These are phyloP conservation scores for Boleophthalmus pectinirostris DNA, from an alignment of 2,113 vertebrate species.

Conservation along the genomic window DNA sequence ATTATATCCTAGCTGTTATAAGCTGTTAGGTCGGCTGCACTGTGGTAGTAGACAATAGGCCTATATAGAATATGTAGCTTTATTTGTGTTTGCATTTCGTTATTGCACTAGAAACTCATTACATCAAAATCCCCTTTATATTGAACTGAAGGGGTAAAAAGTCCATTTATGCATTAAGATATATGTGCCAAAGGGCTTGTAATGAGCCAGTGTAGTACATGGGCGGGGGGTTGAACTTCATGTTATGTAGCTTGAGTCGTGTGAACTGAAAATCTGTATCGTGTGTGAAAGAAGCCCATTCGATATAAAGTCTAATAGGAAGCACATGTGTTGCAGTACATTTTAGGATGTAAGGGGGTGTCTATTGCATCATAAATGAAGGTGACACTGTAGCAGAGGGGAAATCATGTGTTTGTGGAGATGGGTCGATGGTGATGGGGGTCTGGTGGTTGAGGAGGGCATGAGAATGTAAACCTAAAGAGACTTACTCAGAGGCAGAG, in stretches of 20 bases:
- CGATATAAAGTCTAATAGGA: conserved; percentile 69
- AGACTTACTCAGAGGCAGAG: conserved; percentile 65
- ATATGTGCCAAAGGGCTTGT: conserved; percentile 12
- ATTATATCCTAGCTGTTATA: not conserved
- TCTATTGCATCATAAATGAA: conserved; percentile 59
- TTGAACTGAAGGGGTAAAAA: not conserved
- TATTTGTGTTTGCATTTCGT: no score
- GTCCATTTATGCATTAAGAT: not conserved
- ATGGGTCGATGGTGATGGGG: conserved; percentile 37
- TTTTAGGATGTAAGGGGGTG: conserved; percentile 10
- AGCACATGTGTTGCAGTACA: conserved; percentile 71
- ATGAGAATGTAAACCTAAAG: conserved; percentile 77
- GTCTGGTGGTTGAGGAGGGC: conserved; percentile 62
- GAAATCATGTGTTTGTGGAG: conserved; percentile 40
- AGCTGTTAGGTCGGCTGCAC: not conserved
- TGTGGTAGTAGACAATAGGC: not conserved
- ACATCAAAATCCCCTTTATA: conserved; percentile 9
- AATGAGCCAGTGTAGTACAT: not conserved
- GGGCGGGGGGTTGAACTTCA: conserved; percentile 2
- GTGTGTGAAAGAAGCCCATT: conserved; percentile 56
- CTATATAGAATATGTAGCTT: not conserved
- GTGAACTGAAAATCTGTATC: conserved; percentile 50
- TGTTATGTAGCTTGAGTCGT: conserved; percentile 40
- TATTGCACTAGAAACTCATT: not conserved
- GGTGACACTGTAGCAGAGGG: conserved; percentile 61